Base-by-base conservation (phyloP, 1,140 invertebrate species). In the Bombus polaris region DNA sequence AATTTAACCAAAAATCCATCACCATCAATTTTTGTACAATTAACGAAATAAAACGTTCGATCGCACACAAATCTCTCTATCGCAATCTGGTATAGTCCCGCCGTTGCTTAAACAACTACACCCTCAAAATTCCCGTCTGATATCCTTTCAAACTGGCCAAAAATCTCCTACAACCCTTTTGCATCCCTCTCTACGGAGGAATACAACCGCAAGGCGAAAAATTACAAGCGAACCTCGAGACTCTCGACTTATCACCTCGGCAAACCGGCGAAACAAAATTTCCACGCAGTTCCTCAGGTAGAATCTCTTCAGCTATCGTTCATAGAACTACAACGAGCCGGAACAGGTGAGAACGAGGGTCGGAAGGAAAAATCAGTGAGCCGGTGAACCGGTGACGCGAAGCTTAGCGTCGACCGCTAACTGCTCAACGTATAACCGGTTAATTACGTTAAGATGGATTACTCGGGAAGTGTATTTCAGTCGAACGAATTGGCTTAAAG, bases 381-480 rank as follows among this genome's bases (percentile, higher is more conserved):
- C 53, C 73, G 68, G 78, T 2, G 53, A 81, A 59, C 62, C 75
- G 42, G 66, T 87, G 81, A 87, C 79, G 80, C 83, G 71, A 22
- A 82, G 70, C 78, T 87, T 73, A 80, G 32, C 62, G 37, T 47
- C 73, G 77, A 83, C 70, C 87, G 78, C 75, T 77, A 78, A 87
- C 85, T 74, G 68, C 75, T 89, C 79, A 77, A 87, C 82, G 80
- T 85, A 87, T 89, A 87, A 87, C 53, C 85, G 75, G 37, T 77
- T 86, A 91, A 89, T 89, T 83, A 85, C 82, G 71, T 91, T 89
- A 89, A 91, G 88, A 91, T 82, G 79, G 85, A 91, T 91, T 88
- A 84, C 81, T 90, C 62, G 79, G 71, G 87, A 74, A 83, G 75
- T 79, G 82, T 89, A 85, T 89, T 83, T 82, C 85, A 82, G 87